Base-by-base conservation (phyloP, 1,140 invertebrate genomes). In the Leptinotarsa undecemlineata region DNA sequence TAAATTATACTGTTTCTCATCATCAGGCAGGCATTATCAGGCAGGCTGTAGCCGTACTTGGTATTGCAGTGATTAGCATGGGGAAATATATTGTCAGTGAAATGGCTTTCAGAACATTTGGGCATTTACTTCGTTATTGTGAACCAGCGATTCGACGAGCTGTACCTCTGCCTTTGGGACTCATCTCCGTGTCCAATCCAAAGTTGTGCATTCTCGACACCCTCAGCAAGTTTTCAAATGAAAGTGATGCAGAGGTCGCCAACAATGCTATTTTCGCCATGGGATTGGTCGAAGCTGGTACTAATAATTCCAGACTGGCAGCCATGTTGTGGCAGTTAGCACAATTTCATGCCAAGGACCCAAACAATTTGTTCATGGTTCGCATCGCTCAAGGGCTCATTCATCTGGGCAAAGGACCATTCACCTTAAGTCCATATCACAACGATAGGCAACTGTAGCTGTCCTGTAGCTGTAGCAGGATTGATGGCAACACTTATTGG, bases 11-110 rank as follows among this genome's bases (percentile, higher is more conserved):
- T 4, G 3, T 23, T 23, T 23, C 23, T 23, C 23, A 23, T 23
- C n/a, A n/a, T n/a, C n/a, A n/a, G n/a, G n/a, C n/a, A n/a, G n/a
- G n/a, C n/a, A n/a, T n/a, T 62, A 91, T 93, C 0, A 94, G 96
- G 81, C 98, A 98, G 87, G 95, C 97, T n/a, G 93, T 99, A 57
- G 98, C 98, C 71, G 97, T 98, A 15, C 87, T 99, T 26, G 98
- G 98, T 21, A 98, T 99, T 80, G 97, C 96, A 20, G 88, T 99
- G n/a, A 99, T 99, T 81, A 93, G 97, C 23, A 98, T 99, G 94
- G 98, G 97, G 8, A 98, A 99, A 88, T 98, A 99, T 84, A 98
- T 99, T 81, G 98, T 98, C 13, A 92, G 94, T 57, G 98, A 99
- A 87, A 99, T 99, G 98, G 96, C 96, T 66, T 98, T 97, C 77